These are phyloP conservation scores for Reticulitermes lucifugus DNA, from an alignment of 2,888 invertebrate genomes.

Conservation along the genomic window DNA sequence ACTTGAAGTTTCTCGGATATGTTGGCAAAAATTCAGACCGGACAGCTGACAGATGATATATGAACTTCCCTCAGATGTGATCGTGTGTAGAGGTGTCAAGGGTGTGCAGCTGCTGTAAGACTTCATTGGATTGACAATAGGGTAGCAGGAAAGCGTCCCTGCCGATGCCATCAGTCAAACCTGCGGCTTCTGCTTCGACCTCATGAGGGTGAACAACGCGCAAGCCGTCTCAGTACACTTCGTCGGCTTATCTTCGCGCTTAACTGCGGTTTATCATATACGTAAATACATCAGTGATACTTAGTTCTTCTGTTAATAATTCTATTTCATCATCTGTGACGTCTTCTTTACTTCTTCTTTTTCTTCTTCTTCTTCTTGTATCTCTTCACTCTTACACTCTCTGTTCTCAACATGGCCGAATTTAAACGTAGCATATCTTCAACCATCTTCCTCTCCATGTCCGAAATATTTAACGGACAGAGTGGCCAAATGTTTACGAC, in stretches of 20 bases:
- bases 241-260: neutral
- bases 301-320: neutral
- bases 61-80: neutral
- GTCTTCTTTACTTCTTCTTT: neutral
- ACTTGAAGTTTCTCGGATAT: too few relatives aligned
- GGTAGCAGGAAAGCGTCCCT: neutral
- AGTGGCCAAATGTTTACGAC: too few relatives aligned
- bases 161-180: constrained; percentile 15
- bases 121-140: constrained; percentile 7
- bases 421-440: too few relatives aligned
- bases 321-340: neutral
- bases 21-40: too few relatives aligned
- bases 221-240: neutral
- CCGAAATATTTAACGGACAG: too few relatives aligned
- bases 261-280: neutral
- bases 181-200: neutral
- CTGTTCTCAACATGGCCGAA: too few relatives aligned
- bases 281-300: neutral
- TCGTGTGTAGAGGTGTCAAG: neutral
- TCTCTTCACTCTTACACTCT: too few relatives aligned
- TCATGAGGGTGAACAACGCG: neutral
- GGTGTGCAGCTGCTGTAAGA: neutral
- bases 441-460: too few relatives aligned
- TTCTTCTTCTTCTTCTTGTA: neutral
- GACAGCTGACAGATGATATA: neutral